A percentile compares a stretch with the other conserved stretches of the same genome.
Evolutionary conservation across 2,113 vertebrate species (phyloP).

Genomic region (Suncus etruscus): DNA sequence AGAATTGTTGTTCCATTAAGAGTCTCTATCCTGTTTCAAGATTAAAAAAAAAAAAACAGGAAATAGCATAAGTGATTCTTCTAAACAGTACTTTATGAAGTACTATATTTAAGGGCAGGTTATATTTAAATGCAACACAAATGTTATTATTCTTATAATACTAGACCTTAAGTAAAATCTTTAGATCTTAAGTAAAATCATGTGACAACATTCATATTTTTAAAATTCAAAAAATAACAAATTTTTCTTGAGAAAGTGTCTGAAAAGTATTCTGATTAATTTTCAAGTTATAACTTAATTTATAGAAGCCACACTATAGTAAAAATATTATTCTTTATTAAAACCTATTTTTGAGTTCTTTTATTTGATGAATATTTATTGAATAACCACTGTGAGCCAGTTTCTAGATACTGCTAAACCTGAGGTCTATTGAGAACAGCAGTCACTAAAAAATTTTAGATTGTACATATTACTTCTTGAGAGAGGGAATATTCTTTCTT

Average conservation of each 20-base stretch:
- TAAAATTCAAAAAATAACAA: not conserved
- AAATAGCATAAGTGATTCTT: not conserved
- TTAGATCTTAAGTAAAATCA: conserved; percentile 41
- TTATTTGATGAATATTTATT: not conserved
- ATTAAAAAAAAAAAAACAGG: not conserved
- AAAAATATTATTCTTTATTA: not conserved
- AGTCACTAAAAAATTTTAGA: not conserved
- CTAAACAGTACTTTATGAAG: conserved; percentile 43
- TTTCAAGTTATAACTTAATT: conserved; percentile 4
- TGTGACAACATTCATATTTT: conserved; percentile 9
- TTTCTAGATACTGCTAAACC: not conserved
- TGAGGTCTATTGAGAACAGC: not conserved
- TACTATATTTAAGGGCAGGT: conserved; percentile 18
- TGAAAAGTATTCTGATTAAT: not conserved
- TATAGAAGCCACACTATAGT: not conserved
- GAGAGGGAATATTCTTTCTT: not conserved
- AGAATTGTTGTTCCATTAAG: conserved; percentile 90
- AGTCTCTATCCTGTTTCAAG: conserved; percentile 91
- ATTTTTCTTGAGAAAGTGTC: not conserved
- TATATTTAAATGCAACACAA: conserved; percentile 39
- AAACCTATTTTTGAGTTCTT: not conserved
- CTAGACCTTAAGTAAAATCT: conserved; percentile 9
- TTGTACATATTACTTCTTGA: conserved; percentile 7
- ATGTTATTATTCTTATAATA: not conserved
- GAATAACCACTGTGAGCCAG: not conserved